Evolutionary conservation across 2,888 invertebrate genomes (phyloP).

Genomic region (Andrena haemorrhoa): DNA sequence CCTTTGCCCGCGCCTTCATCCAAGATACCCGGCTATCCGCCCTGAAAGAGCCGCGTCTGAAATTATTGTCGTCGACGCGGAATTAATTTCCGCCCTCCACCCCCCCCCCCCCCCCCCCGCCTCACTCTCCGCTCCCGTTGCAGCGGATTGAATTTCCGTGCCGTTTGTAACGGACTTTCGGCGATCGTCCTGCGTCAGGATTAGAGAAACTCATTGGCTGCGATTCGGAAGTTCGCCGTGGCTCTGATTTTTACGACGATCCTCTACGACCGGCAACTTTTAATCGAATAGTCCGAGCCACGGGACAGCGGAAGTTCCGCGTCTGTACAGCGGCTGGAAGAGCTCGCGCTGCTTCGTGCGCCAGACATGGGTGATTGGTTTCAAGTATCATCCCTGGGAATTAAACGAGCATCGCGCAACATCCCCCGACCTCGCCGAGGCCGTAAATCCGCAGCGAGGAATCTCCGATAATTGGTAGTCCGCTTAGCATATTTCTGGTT

Average conservation of each 20-base stretch:
- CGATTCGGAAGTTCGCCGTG: conserved; percentile 60
- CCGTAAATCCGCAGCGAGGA: conserved; percentile 64
- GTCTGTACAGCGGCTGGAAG: background rate
- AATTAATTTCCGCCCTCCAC: conserved; percentile 78
- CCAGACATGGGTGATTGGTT: background rate
- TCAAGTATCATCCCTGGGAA: no score
- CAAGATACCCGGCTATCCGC: conserved; percentile 48
- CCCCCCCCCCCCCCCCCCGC: no score
- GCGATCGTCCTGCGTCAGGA: conserved; percentile 64
- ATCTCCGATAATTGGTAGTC: conserved; percentile 78
- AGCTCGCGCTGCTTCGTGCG: background rate
- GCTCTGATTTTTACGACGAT: conserved; percentile 66
- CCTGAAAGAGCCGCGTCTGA: conserved; percentile 70
- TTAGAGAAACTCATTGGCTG: conserved; percentile 65
- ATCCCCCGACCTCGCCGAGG: conserved; percentile 14
- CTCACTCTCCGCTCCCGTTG: conserved; percentile 32
- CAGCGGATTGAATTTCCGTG: conserved; percentile 71
- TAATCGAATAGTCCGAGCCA: conserved; percentile 52
- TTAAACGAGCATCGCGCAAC: background rate
- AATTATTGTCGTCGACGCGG: conserved; percentile 82
- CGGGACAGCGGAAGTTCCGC: conserved; percentile 8
- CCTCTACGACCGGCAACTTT: conserved; percentile 45
- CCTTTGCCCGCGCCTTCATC: conserved; percentile 61
- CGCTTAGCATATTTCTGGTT: conserved; percentile 81
- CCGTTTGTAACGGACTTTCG: conserved; percentile 56